phyloP scores from a whole-genome alignment of 2,113 vertebrate species.

The Rhinoptilus africanus region DNA sequence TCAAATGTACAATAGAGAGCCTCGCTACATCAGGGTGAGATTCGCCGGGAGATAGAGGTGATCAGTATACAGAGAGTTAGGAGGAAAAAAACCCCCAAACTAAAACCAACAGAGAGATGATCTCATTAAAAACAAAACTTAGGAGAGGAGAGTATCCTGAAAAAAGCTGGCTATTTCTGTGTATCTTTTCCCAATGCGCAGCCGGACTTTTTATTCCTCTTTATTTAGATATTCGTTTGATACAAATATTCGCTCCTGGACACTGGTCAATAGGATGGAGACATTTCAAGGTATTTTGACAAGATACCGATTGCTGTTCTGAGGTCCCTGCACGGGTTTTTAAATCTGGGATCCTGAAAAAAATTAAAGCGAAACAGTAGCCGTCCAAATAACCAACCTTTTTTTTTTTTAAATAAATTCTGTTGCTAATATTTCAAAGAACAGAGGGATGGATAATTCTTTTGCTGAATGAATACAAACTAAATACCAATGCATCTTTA shows the following conservation, averaged over 20 bases:
- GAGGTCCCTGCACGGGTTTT: neutral
- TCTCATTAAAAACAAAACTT: neutral
- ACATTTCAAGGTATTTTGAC: neutral
- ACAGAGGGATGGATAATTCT: neutral
- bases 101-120: too few species aligned
- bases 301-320: neutral
- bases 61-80: neutral
- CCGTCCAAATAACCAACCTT: neutral
- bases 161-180: neutral
- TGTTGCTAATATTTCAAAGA: constrained; percentile 9
- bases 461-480: constrained; percentile 6
- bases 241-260: neutral
- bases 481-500: neutral
- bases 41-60: neutral
- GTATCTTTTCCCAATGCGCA: neutral
- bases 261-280: neutral
- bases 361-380: neutral
- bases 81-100: too few species aligned
- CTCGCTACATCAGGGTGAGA: neutral
- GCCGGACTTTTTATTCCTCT: neutral
- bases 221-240: neutral
- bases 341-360: neutral
- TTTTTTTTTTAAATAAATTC: neutral
- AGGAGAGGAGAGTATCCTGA: neutral
- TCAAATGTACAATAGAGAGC: neutral